phyloP scores from a whole-genome alignment of 2,888 invertebrate genomes.

The Chrysolina haemoptera region DNA sequence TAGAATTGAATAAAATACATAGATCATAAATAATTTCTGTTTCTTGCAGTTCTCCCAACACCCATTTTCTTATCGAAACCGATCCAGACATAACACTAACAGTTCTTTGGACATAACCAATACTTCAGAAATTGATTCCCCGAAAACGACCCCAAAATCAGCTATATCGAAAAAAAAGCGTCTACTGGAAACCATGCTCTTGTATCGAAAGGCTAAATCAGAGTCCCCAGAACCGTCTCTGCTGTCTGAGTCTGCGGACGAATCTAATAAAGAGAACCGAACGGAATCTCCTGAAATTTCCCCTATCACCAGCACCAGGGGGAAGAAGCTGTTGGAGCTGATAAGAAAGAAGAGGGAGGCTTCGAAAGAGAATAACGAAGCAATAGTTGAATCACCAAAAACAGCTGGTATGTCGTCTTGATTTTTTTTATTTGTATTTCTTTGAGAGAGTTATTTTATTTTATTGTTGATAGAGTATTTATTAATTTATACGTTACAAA shows the following conservation, averaged over 20 bases:
- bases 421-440: neutral
- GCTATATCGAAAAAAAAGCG: neutral
- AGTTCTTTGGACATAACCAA: neutral
- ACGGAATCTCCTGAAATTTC: neutral
- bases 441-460: neutral
- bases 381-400: neutral
- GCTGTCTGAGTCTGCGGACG: neutral
- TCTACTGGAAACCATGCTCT: neutral
- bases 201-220: neutral
- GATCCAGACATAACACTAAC: neutral
- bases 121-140: conserved; percentile 2
- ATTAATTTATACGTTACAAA: neutral
- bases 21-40: too few relatives aligned
- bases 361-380: neutral
- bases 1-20: too few relatives aligned
- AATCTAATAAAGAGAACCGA: neutral
- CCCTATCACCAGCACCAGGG: neutral
- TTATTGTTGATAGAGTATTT: neutral
- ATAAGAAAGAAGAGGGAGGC: neutral
- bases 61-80: neutral
- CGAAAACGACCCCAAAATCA: neutral
- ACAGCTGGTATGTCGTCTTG: neutral
- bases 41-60: neutral
- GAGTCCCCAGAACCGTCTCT: neutral
- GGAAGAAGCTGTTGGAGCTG: conserved; percentile 11